A percentile compares a stretch with the other conserved stretches of the same genome.
These are phyloP conservation scores for Ramazzottius varieornatus DNA, from an alignment of 2,888 invertebrate genomes.

Conservation along the genomic window DNA sequence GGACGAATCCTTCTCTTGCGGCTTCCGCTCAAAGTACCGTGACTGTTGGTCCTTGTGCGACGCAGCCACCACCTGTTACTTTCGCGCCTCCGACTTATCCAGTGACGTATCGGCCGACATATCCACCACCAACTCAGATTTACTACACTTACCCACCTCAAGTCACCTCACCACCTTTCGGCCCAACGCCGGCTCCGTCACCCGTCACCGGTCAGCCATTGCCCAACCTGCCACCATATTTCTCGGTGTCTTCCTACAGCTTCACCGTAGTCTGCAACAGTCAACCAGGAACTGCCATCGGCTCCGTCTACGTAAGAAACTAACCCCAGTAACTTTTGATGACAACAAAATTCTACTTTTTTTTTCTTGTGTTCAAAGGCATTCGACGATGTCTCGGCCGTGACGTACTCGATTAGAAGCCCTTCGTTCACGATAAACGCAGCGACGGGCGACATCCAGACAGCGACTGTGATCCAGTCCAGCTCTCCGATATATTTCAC, in stretches of 20 bases:
- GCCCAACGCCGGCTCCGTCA: neutral
- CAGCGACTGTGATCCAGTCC: neutral
- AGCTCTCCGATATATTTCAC: neutral
- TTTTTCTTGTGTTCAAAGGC: neutral
- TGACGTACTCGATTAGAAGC: neutral
- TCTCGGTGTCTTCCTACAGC: neutral
- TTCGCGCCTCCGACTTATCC: neutral
- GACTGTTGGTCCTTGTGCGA: neutral
- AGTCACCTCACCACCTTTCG: neutral
- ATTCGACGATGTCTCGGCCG: neutral
- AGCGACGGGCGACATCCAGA: neutral
- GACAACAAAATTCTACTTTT: neutral
- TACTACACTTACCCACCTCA: too few species aligned
- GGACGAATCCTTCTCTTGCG: neutral
- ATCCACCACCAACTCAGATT: too few species aligned
- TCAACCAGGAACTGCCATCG: neutral
- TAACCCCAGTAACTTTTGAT: neutral
- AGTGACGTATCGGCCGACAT: neutral
- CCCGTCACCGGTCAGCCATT: neutral
- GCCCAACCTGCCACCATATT: neutral
- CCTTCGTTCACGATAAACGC: neutral
- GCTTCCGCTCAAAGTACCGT: neutral
- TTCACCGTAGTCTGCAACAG: neutral
- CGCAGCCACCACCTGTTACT: too few species aligned
- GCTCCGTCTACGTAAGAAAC: neutral